Conservation (phyloP, 1,140 invertebrate species). For the Saccostrea cuccullata region DNA sequence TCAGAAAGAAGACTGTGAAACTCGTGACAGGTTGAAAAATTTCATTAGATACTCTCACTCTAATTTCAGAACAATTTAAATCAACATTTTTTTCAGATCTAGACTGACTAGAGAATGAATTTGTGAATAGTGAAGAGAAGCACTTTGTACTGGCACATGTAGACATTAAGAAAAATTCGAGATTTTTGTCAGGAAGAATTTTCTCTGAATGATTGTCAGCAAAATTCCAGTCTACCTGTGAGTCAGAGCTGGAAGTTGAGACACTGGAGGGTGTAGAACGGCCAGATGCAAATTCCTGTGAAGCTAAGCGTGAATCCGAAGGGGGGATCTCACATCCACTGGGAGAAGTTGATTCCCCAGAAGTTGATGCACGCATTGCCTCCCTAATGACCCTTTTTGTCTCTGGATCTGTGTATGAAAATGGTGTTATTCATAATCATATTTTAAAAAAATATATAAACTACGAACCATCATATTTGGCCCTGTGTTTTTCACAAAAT, state of each 20-base stretch:
- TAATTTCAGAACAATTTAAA: not conserved
- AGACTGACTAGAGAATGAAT: not conserved
- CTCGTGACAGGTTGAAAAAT: not conserved
- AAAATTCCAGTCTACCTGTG: conserved; percentile 6
- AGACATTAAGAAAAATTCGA: conserved; percentile 6
- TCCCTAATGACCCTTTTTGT: not conserved
- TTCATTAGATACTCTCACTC: not conserved
- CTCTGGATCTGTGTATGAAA: conserved; percentile 3
- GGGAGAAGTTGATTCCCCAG: not conserved
- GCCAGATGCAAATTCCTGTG: not conserved
- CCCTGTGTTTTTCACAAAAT: no score
- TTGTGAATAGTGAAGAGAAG: not conserved
- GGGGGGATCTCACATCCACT: not conserved
- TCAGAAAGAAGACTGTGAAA: not conserved
- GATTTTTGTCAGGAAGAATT: not conserved
- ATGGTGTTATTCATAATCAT: not conserved
- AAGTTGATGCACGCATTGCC: not conserved
- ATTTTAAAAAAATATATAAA: not conserved
- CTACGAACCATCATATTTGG: no score
- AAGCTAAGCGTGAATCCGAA: no score
- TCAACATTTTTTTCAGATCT: not conserved
- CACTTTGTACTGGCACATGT: not conserved
- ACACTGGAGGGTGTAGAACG: conserved; percentile 15
- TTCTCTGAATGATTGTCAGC: not conserved
- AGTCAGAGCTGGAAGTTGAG: not conserved